Conservation (phyloP, 2,888 invertebrate species). For the Idaea biselata region DNA sequence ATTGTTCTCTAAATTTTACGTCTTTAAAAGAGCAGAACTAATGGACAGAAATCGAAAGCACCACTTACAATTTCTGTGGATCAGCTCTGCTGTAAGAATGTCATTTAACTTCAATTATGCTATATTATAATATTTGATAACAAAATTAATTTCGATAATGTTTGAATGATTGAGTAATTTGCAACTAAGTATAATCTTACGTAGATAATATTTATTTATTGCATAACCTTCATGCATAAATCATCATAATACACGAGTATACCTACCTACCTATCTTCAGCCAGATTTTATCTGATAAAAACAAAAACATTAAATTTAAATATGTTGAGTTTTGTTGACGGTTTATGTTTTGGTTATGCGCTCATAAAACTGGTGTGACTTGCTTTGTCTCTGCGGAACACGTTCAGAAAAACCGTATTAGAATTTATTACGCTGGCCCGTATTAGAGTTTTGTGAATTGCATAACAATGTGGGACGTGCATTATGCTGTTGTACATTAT, state of each 20-base stretch:
- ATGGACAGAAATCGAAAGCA: too few relatives aligned
- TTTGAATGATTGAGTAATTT: background rate
- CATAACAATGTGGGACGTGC: slow-evolving; percentile 49
- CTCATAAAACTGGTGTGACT: background rate
- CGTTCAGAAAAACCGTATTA: slow-evolving; percentile 24
- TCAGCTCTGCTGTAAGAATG: slow-evolving; percentile 38
- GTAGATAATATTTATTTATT: background rate
- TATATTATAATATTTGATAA: background rate
- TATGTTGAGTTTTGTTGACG: slow-evolving; percentile 17
- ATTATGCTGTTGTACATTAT: slow-evolving; percentile 45
- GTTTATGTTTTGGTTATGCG: background rate
- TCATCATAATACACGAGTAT: background rate
- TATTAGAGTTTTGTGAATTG: slow-evolving; percentile 59
- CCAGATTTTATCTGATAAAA: background rate
- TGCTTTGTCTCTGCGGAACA: slow-evolving; percentile 13
- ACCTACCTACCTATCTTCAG: background rate
- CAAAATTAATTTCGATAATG: background rate
- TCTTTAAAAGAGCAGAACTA: slow-evolving; percentile 32
- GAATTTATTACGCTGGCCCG: slow-evolving; percentile 31
- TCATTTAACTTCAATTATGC: background rate
- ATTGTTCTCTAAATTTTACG: too few relatives aligned
- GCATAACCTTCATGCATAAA: background rate
- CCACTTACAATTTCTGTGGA: too few relatives aligned
- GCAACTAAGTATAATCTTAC: background rate
- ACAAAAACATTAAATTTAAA: background rate